Evolutionary conservation across 2,888 invertebrate species (phyloP).

Genomic region (Siphlonurus alternatus): DNA sequence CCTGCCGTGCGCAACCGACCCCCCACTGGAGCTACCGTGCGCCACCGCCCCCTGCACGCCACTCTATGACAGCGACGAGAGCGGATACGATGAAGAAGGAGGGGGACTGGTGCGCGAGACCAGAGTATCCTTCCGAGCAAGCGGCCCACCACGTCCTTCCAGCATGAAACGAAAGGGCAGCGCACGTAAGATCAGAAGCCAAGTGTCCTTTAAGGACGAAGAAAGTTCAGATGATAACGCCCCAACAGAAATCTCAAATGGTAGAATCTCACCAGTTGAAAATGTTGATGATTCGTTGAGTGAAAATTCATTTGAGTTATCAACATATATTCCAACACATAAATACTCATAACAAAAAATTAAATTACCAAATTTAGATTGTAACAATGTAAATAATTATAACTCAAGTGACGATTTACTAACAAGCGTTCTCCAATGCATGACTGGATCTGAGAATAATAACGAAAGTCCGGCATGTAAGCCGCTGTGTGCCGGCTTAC

Average conservation of each 20-base stretch:
- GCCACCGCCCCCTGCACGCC: conserved; percentile 14
- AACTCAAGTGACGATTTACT: not conserved
- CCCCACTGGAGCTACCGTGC: not conserved
- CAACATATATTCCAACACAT: not conserved
- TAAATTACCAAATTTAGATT: not conserved
- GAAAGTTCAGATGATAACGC: not conserved
- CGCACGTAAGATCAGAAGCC: not conserved
- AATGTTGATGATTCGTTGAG: not conserved
- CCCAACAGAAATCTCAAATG: too few species aligned
- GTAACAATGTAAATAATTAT: not conserved
- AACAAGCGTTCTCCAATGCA: not conserved
- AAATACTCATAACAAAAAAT: not conserved
- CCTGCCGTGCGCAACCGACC: conserved; percentile 20
- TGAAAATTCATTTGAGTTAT: not conserved
- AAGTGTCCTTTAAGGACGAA: not conserved
- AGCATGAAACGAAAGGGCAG: not conserved
- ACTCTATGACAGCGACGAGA: conserved; percentile 73
- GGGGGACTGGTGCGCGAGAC: not conserved
- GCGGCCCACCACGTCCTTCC: not conserved
- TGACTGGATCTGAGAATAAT: not conserved
- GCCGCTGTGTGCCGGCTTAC: too few species aligned
- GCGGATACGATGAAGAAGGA: conserved; percentile 61
- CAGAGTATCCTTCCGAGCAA: not conserved
- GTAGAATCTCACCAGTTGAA: not conserved
- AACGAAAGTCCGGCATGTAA: too few species aligned